A percentile compares a stretch with the other conserved stretches of the same genome.
Conservation (phyloP, 2,797 vertebrate genomes). For the Rhinophrynus dorsalis region DNA sequence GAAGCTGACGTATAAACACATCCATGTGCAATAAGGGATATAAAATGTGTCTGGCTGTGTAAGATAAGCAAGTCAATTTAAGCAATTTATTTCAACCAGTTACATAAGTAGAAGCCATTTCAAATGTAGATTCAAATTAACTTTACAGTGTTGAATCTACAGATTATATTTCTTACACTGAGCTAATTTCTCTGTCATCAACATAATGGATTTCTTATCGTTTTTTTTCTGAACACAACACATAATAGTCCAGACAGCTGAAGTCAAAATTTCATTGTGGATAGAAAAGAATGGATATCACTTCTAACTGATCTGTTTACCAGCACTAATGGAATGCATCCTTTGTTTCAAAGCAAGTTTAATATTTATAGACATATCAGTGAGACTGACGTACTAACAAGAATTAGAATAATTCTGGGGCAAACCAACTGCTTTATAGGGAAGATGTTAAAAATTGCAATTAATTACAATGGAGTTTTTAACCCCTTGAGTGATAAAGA, state of each 20-base stretch:
- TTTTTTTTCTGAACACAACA: constrained; percentile 50
- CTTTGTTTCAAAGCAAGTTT: constrained; percentile 43
- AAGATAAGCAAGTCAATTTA: constrained; percentile 70
- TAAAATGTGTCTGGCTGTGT: constrained; percentile 61
- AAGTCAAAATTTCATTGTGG: constrained; percentile 20
- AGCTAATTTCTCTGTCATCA: constrained; percentile 56
- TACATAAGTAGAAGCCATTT: constrained; percentile 60
- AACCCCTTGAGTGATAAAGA: no score
- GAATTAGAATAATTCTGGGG: no score
- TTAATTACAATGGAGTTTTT: no score
- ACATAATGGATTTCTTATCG: constrained; percentile 54
- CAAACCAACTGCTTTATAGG: no score
- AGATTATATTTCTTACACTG: constrained; percentile 51
- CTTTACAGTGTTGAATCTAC: constrained; percentile 48
- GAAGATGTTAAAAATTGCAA: no score
- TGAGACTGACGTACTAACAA: constrained; percentile 1
- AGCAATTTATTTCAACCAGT: constrained; percentile 52
- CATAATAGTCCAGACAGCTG: neutral
- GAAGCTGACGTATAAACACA: constrained; percentile 19
- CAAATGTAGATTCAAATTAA: constrained; percentile 65
- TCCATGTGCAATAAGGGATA: constrained; percentile 31
- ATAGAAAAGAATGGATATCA: constrained; percentile 31
- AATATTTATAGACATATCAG: constrained; percentile 24
- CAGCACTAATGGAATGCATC: constrained; percentile 30
- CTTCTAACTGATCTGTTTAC: constrained; percentile 47